Evolutionary conservation across 2,113 vertebrate species (phyloP), one percentile per base, ranked within the genome.

Genomic region (Pteropus alecto): DNA sequence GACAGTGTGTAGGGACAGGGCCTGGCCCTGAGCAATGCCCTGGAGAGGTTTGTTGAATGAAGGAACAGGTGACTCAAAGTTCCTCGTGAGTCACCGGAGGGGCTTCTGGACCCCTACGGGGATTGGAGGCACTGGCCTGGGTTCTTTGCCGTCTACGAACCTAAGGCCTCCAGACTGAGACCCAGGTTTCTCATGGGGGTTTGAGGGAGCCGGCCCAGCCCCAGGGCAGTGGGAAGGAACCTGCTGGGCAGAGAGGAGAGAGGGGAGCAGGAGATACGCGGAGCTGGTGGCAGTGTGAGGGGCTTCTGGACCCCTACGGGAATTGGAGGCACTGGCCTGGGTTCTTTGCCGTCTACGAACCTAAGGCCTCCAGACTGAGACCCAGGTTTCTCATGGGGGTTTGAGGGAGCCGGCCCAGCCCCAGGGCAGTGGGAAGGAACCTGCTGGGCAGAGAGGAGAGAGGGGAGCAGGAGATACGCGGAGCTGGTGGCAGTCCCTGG

Each of bases 401-500:
- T 10, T 35, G 7, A 56, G 56, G 24, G 41, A 22, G 43, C 6
- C 2, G 46, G 16, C 51, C 41, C 12, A 84, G 76, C 35, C n/a
- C 3, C 30, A 7, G 65, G 35, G 33, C 4, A 11, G 24, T 1
- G 61, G 51, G 7, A 30, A 51, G 9, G 19, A 30, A 18, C 22
- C 8, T 33, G 33, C 65, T 9, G 18, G 46, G 19, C 60, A 38
- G 70, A 33, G 10, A 22, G 46, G 30, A 41, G 22, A 46, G 41
- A 14, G 22, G 30, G 35, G 7, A n/a, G 16, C 11, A 54, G 60
- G 41, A 76, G 6, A 7, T 46, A 35, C 16, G n/a, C 22, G 4
- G 5, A 5, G 35, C 4, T 9, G 14, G 63, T 28, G 38, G 46
- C 38, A 26, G 46, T 35, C 38, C 21, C 4, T 0, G 0, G 35